Evolutionary conservation across 1,140 invertebrate species (phyloP).

Genomic region (Aphelenchoides fujianensis): DNA sequence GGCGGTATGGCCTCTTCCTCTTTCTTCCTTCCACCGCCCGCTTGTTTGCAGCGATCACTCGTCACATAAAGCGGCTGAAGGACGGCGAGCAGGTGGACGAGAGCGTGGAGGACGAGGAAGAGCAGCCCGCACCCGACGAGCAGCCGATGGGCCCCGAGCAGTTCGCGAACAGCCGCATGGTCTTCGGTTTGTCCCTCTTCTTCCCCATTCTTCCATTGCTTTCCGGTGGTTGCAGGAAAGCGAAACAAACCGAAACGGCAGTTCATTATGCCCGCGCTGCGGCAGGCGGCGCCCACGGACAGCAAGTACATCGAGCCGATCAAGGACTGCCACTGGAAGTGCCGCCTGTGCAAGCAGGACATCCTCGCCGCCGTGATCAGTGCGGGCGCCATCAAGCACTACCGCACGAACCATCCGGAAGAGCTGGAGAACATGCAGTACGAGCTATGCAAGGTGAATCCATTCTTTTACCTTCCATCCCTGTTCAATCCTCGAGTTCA

Average conservation of each 20-base stretch:
- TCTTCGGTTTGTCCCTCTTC: constrained; percentile 40
- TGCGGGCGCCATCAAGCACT: constrained; percentile 55
- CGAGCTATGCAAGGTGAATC: constrained; percentile 43
- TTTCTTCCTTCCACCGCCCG: too few relatives aligned
- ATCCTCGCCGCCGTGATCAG: constrained; percentile 57
- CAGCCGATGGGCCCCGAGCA: constrained; percentile 30
- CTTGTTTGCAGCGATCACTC: constrained; percentile 6
- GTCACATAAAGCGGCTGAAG: constrained; percentile 1
- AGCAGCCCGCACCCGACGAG: constrained; percentile 21
- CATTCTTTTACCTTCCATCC: too few relatives aligned
- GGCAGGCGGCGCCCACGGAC: constrained; percentile 55
- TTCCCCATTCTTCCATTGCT: too few relatives aligned
- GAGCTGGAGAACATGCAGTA: constrained; percentile 42
- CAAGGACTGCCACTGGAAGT: constrained; percentile 55
- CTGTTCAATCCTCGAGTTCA: too few relatives aligned
- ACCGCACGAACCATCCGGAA: constrained; percentile 35
- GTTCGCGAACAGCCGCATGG: constrained; percentile 58
- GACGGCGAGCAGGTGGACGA: constrained; percentile 29
- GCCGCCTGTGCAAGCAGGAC: constrained; percentile 46
- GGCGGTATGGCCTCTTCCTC: too few relatives aligned
- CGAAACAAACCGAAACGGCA: constrained; percentile 54
- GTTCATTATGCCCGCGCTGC: constrained; percentile 51
- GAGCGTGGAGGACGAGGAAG: constrained; percentile 36
- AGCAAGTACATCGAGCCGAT: constrained; percentile 41
- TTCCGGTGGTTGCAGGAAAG: constrained; percentile 51